phyloP scores from a whole-genome alignment of 1,140 invertebrate species.

The Glossosoma conforme region DNA sequence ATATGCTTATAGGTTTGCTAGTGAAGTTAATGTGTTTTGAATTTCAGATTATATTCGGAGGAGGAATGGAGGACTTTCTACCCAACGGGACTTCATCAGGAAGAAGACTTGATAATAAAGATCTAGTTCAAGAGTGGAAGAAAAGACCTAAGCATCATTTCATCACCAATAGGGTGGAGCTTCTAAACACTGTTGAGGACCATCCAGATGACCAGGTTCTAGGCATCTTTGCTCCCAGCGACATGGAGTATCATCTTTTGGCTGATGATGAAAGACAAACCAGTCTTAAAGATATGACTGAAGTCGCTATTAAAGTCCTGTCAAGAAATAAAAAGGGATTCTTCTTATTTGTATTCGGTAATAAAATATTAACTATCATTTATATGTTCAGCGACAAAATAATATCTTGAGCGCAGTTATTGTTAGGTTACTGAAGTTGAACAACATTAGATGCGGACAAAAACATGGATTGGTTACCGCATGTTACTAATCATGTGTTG shows the following conservation, averaged over 20 bases:
- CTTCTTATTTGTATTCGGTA: slow-evolving; percentile 59
- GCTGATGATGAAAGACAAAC: slow-evolving; percentile 35
- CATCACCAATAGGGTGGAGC: slow-evolving; percentile 33
- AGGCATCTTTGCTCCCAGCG: slow-evolving; percentile 53
- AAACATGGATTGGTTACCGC: too few relatives aligned
- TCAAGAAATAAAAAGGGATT: slow-evolving; percentile 60
- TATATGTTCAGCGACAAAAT: too few relatives aligned
- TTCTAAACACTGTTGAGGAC: slow-evolving; percentile 42
- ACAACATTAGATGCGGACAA: too few relatives aligned
- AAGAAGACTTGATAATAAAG: slow-evolving; percentile 36
- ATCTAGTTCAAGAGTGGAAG: slow-evolving; percentile 53
- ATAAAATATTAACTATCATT: slow-evolving; percentile 24
- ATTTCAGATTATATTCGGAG: slow-evolving; percentile 50
- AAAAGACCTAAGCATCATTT: slow-evolving; percentile 36
- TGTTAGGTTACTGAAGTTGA: too few relatives aligned
- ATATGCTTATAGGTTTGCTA: too few relatives aligned
- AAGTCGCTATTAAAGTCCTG: slow-evolving; percentile 65
- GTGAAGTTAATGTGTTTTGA: slow-evolving; percentile 7
- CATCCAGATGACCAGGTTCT: slow-evolving; percentile 49
- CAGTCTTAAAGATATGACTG: slow-evolving; percentile 68
- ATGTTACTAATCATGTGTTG: too few relatives aligned
- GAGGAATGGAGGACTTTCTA: slow-evolving; percentile 46
- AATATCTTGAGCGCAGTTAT: too few relatives aligned
- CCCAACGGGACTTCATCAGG: slow-evolving; percentile 33
- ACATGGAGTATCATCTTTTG: slow-evolving; percentile 52